These are phyloP conservation scores for Coryphaenoides rupestris DNA, from an alignment of 2,113 vertebrate genomes.

Conservation along the genomic window DNA sequence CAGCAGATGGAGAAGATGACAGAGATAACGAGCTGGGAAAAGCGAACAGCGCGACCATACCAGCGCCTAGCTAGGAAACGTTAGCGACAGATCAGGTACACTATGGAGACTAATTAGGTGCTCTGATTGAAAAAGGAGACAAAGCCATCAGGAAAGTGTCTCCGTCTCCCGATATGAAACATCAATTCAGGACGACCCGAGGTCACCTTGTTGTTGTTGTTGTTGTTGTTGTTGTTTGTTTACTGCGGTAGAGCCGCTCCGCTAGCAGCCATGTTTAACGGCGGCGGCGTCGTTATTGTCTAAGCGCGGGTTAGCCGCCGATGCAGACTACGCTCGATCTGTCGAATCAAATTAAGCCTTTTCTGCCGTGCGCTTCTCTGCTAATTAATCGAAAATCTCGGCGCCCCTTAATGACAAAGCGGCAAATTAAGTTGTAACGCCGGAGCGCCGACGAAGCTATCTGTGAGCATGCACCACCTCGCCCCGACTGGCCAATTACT, in stretches of 20 bases:
- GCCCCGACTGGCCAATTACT: constrained; percentile 11
- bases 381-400: constrained; percentile 45
- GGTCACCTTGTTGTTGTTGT: constrained; percentile 6
- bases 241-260: too few relatives aligned
- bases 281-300: background rate
- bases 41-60: background rate
- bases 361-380: constrained; percentile 24
- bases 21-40: background rate
- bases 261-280: background rate
- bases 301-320: background rate
- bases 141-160: constrained; percentile 12
- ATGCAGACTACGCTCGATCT: constrained; percentile 17
- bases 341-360: constrained; percentile 41
- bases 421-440: constrained; percentile 43
- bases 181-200: constrained; percentile 1
- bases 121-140: constrained; percentile 14
- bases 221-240: too few relatives aligned
- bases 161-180: constrained; percentile 5
- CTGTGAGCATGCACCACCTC: constrained; percentile 9
- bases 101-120: constrained; percentile 15
- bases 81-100: constrained; percentile 34
- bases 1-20: background rate
- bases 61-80: background rate
- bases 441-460: constrained; percentile 22
- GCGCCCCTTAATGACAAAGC: constrained; percentile 36